Evolutionary conservation across 53 echinoderm and acorn worm genomes (phyloP).

Genomic region (Arbacia lixula): DNA sequence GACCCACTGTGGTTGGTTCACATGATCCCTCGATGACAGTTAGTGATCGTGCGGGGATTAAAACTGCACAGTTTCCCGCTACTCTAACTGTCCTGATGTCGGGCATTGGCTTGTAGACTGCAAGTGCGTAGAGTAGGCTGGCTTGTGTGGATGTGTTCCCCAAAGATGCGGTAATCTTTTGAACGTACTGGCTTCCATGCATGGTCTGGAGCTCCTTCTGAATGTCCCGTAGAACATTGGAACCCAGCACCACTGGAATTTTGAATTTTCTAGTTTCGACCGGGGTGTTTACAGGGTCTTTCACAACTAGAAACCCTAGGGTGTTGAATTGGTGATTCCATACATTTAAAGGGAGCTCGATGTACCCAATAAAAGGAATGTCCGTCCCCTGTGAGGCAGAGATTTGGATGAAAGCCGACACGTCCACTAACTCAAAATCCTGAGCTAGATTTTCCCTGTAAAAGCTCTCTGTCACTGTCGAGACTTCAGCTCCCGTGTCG

Average conservation of each 20-base stretch:
- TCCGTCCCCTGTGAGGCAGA: constrained; percentile 59
- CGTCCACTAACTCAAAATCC: constrained; percentile 51
- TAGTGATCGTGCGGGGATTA: constrained; percentile 54
- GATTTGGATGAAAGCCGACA: constrained; percentile 56
- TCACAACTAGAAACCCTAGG: constrained; percentile 78
- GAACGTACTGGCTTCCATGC: background rate
- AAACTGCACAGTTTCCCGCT: constrained; percentile 29
- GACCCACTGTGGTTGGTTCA: background rate
- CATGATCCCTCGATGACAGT: constrained; percentile 22
- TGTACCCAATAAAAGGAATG: constrained; percentile 68
- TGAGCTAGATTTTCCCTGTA: constrained; percentile 64
- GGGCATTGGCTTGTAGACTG: too few relatives aligned
- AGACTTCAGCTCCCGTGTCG: constrained; percentile 78
- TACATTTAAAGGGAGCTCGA: constrained; percentile 65
- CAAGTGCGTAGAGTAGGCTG: too few relatives aligned
- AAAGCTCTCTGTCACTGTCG: constrained; percentile 73
- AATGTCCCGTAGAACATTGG: constrained; percentile 72
- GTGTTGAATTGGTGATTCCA: constrained; percentile 45
- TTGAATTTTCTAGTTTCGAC: constrained; percentile 47
- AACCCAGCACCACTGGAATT: constrained; percentile 74
- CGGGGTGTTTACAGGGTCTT: constrained; percentile 57
- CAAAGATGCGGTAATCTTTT: too few relatives aligned
- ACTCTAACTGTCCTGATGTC: constrained; percentile 19
- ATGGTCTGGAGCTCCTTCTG: background rate
- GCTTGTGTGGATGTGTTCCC: too few relatives aligned